Percentiles rank a stretch among this genome's conserved stretches.
Conservation (phyloP, 2,113 vertebrate genomes). For the Kryptolebias marmoratus region DNA sequence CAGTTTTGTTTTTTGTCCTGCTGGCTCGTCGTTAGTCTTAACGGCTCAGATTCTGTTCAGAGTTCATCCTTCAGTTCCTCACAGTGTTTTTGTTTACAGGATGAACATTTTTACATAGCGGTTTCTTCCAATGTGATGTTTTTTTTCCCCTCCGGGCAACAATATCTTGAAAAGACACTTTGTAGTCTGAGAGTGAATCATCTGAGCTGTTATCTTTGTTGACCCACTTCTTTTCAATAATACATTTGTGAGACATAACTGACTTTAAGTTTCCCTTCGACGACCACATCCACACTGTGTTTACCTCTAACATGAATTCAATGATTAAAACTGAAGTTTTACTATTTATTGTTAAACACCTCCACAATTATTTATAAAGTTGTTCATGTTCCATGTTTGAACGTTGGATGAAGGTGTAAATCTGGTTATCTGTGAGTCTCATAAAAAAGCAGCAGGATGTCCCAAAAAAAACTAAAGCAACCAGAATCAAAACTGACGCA, state of each 20-base stretch:
- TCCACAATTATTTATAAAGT: neutral
- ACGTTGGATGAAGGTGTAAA: no score
- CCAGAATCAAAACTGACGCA: no score
- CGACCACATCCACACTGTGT: neutral
- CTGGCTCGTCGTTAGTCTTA: neutral
- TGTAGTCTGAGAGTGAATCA: conserved; percentile 14
- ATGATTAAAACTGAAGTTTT: neutral
- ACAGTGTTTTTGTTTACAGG: neutral
- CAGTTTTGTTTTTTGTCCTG: neutral
- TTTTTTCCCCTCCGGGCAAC: neutral
- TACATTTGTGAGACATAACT: neutral
- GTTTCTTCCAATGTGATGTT: neutral
- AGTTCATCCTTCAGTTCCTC: neutral
- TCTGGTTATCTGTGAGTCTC: no score
- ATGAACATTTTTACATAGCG: neutral
- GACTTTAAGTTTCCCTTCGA: neutral
- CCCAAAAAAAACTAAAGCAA: no score
- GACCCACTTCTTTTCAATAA: conserved; percentile 22
- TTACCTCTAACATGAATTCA: neutral
- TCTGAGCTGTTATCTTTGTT: conserved; percentile 17
- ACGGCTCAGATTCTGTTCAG: neutral
- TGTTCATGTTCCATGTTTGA: neutral
- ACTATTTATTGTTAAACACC: neutral
- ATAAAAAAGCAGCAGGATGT: no score
- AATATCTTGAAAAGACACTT: conserved; percentile 5